A percentile compares a stretch with the other conserved stretches of the same genome.
These are phyloP conservation scores for Dusona sp. DNA, from an alignment of 2,888 invertebrate genomes.

Conservation along the genomic window DNA sequence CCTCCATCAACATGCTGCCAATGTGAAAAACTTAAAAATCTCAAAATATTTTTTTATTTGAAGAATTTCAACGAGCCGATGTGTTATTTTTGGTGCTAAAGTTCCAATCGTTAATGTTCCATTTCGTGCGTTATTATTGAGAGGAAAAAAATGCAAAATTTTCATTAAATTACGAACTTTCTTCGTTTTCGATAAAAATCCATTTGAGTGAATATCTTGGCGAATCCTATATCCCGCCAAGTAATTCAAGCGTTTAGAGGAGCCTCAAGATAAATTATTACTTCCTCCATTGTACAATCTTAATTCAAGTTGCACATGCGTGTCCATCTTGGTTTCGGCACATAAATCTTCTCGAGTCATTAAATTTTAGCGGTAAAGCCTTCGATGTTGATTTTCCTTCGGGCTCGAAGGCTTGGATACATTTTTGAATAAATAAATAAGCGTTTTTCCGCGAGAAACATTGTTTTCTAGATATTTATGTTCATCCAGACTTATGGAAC, in stretches of 20 bases:
- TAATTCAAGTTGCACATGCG: slow-evolving; percentile 13
- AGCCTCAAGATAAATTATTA: slow-evolving; percentile 10
- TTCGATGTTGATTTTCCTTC: not conserved
- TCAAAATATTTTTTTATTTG: not conserved
- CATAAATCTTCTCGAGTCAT: slow-evolving; percentile 47
- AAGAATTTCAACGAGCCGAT: not conserved
- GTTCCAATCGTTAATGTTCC: not conserved
- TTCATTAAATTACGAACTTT: not conserved
- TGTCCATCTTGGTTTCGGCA: slow-evolving; percentile 17
- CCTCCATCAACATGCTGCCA: not conserved
- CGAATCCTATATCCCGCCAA: slow-evolving; percentile 5
- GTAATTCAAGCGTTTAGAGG: slow-evolving; percentile 32
- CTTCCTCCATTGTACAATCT: slow-evolving; percentile 36
- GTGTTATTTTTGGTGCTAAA: not conserved
- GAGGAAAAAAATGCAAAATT: not conserved
- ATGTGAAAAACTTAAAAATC: not conserved
- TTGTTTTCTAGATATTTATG: not conserved
- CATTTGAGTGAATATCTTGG: not conserved
- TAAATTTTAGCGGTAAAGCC: slow-evolving; percentile 5
- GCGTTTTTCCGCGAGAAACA: not conserved
- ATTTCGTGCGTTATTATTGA: not conserved
- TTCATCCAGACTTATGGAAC: not conserved
- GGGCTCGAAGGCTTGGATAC: not conserved
- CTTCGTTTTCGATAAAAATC: not conserved
- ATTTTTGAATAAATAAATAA: not conserved